Percentiles rank a stretch among this genome's conserved stretches.
phyloP scores from a whole-genome alignment of 2,113 vertebrate species.

The Crotalus viridis region DNA sequence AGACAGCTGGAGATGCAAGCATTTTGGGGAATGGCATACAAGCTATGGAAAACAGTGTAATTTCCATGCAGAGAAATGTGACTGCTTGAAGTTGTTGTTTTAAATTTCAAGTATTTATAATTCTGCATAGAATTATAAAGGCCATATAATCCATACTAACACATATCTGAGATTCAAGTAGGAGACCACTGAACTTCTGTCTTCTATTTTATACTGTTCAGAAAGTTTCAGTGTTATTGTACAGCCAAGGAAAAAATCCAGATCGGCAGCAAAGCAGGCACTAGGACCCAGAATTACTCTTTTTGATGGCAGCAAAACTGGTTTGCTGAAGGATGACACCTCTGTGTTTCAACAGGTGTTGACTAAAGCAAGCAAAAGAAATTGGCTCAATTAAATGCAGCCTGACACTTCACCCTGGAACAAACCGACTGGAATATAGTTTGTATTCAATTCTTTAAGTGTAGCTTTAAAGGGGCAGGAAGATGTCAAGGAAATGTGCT shows the following conservation, averaged over 20 bases:
- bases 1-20: background rate
- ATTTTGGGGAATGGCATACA: background rate
- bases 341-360: slow-evolving; percentile 58
- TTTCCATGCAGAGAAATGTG: background rate
- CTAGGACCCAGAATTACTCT: slow-evolving; percentile 54
- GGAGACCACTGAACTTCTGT: background rate
- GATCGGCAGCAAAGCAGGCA: slow-evolving; percentile 35
- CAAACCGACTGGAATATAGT: background rate
- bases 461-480: slow-evolving; percentile 24
- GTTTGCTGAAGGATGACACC: slow-evolving; percentile 60
- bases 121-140: too few species aligned
- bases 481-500: slow-evolving; percentile 55
- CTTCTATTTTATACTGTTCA: background rate
- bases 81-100: background rate
- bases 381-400: background rate
- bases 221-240: background rate
- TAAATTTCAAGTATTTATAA: background rate
- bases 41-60: background rate
- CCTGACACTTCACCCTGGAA: background rate
- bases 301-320: slow-evolving; percentile 40
- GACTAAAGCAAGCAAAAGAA: slow-evolving; percentile 38
- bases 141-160: background rate
- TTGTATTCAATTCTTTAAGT: slow-evolving; percentile 10
- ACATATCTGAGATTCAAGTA: background rate
- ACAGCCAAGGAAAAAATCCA: background rate